Evolutionary conservation across 2,113 vertebrate species (phyloP), one percentile per base, ranked within the genome.

Genomic region (Oreochromis tanganicae): DNA sequence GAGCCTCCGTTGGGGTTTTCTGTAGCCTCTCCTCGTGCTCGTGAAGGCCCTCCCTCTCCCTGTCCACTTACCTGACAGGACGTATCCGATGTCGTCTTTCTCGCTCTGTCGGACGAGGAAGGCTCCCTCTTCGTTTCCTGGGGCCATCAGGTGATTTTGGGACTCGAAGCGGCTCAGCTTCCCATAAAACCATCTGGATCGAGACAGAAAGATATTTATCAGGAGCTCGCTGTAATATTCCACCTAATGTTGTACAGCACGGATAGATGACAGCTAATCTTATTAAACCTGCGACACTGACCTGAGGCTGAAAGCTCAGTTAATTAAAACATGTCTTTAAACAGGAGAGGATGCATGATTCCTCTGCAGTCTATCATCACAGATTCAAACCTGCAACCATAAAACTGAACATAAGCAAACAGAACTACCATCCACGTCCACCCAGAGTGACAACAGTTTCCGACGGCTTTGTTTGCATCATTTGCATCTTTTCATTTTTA

Each of bases 111-210:
- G 94, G 59, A 97, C 16, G 9, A 98, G 96, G 84, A 97, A 98
- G 5, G 97, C 85, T 1, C 97, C 97, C 0, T 81, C 73, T 0
- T 36, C 12, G 1, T 95, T 97, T 56, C 86, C 92, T 1, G 75
- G 7, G 0, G 85, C 94, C 93, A 96, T 88, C 24, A 98, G 95
- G 57, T 91, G 89, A 24, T 88, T 95, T 3, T 87, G 61, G 0
- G 96, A 96, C 87, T 98, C 96, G 0, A 94, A 94, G 7, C 97
- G 95, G 27, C 95, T 97, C 92, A 97, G 95, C 9, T 38, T 84
- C 50, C 97, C 97, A 16, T 97, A 97, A 86, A 91, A 97, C 97
- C 97, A 98, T 3, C 98, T 98, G 85, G 54, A 87, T 24, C 3
- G 16, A 54, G 46, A 68, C 63, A 89, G 38, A 32, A 61, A 57